Base-by-base conservation (phyloP, 2,888 invertebrate species). In the Coelogynopora nodosa region DNA sequence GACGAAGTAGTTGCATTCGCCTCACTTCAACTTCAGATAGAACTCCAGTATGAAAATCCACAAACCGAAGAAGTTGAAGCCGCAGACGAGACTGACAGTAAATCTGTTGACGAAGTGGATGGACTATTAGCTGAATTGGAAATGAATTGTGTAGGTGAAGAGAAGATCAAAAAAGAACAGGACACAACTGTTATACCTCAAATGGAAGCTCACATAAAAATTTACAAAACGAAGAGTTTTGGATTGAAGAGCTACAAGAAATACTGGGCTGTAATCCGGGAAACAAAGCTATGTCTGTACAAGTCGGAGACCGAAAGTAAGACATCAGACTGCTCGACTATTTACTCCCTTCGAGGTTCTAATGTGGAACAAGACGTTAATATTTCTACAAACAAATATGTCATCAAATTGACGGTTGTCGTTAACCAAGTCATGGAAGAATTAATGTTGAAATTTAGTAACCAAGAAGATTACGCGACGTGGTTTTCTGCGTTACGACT, bases 1-100 rank as follows among this genome's bases (percentile, higher is more conserved):
- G 98, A 99, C 92, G 99, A 99, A 93, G 97, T 97, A 94, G 94
- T 98, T 87, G 95, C 99, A 94, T 99, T 99, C 93, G 98, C 97
- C 82, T 98, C 98, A 0, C 93, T 99, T 88, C 97, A 98, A 94
- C 96, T 87, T 18, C 87, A 87, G 49, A 84, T 87, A 5, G 84
- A 88, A 27, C 82, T 87, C 18, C 83, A 86, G 67, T 31, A 85
- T 86, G 86, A 86, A 49, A 82, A 28, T 84, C 31, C 86, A 2
- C 30, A 29, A 82, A 30, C 30, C 0, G 86, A 82, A 30, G 80
- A 86, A 26, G 23, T 84, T 29, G 28, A 26, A 5, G n/a, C n/a
- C n/a, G 31, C 28, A n/a, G 29, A 30, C 84, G 31, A 23, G 1
- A 28, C 26, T 29, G 87, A 87, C 74, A 30, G 5, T 85, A 67